Evolutionary conservation across 2,888 invertebrate genomes (phyloP), one percentile per base, ranked within the genome.

Genomic region (Plutella xylostella): DNA sequence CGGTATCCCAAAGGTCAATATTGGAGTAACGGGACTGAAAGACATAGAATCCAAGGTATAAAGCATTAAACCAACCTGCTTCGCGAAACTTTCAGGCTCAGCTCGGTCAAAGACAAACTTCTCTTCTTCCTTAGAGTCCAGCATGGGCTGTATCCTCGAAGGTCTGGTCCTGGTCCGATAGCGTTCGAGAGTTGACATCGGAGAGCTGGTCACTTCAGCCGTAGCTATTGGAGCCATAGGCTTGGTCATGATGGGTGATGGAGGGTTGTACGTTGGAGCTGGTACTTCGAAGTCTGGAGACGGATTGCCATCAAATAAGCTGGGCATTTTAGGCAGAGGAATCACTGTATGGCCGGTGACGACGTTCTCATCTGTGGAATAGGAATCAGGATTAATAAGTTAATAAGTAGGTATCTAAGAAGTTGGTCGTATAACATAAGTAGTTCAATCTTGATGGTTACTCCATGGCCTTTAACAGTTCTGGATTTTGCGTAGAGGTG

Each of bases 71-170:
- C 28, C 6, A 48, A 82, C 85, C 75, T 84, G 83, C 53, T 85
- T 85, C 58, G 82, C 80, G 52, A 85, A 70, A 52, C 71, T 77
- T 56, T 89, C 88, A 21, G 85, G 86, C 55, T 86, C 86, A 48
- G 87, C 86, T 51, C 86, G 78, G 79, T 93, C 89, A 79, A 91
- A 80, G 69, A 90, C 87, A 61, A 90, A 87, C 80, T 92, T 85
- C 80, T 89, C 89, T 76, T 93, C 88, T 68, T 79, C 68, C 48
- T 61, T 69, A 43, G 62, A 68, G 37, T 70, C 78, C 25, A 69
- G 45, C 41, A 57, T 71, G 0, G 69, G 71, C 48, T 74, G 72
- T 44, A 82, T 79, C 58, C 75, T 65, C 19, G 61, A 65, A 0
- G 82, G 75, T 50, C 83, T 66, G 50, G 65, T 79, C 44, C 75